These are phyloP conservation scores for Dysidea cf. avara DNA, from an alignment of 37 sponge, comb jelly and placozoan species.

Conservation along the genomic window DNA sequence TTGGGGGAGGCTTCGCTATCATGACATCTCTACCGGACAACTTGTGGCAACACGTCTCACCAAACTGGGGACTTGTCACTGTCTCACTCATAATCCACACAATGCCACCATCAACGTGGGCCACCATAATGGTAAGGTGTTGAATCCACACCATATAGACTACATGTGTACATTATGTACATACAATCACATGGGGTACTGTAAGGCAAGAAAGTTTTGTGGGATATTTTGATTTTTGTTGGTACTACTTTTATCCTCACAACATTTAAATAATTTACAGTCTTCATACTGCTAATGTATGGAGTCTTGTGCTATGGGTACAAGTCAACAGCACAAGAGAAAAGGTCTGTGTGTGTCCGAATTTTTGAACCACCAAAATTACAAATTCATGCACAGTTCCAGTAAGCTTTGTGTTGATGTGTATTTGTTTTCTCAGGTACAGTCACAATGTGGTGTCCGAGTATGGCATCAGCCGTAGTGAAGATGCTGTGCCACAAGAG, in stretches of 20 bases:
- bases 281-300: no score
- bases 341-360: no score
- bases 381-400: no score
- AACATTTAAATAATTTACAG: no score
- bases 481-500: conserved; percentile 94
- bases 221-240: no score
- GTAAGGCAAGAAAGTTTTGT: no score
- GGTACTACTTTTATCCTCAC: no score
- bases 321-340: no score
- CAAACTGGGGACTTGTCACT: conserved; percentile 60
- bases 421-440: no score
- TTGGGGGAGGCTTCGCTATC: conserved; percentile 78
- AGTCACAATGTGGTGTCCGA: conserved; percentile 96
- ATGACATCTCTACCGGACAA: conserved; percentile 86
- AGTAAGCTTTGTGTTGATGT: no score
- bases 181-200: neutral
- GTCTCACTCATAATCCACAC: conserved; percentile 89
- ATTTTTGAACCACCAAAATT: no score
- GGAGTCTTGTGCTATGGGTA: no score
- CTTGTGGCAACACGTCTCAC: conserved; percentile 68
- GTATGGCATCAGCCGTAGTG: conserved; percentile 72
- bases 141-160: neutral
- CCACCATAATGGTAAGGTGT: conserved; percentile 77
- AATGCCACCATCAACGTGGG: conserved; percentile 93
- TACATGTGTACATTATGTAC: neutral